phyloP scores from a whole-genome alignment of 2,113 vertebrate genomes.

The Oryzias woworae region DNA sequence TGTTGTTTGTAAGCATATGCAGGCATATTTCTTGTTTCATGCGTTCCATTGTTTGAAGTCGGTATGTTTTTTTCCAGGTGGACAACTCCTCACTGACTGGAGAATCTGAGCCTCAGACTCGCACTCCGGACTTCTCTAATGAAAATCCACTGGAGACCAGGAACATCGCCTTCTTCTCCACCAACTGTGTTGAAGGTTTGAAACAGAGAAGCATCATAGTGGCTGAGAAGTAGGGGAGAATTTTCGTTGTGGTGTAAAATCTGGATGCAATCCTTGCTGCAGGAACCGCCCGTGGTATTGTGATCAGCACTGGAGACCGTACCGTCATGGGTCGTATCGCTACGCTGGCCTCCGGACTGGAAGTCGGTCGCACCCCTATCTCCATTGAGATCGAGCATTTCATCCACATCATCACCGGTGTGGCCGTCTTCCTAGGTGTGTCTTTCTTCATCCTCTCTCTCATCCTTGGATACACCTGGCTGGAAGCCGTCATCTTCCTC shows the following conservation, averaged over 20 bases:
- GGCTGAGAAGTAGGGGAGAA: not conserved
- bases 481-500: slow-evolving; percentile 95
- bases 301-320: slow-evolving; percentile 90
- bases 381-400: slow-evolving; percentile 96
- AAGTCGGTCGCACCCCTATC: slow-evolving; percentile 88
- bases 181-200: slow-evolving; percentile 96
- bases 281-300: slow-evolving; percentile 87
- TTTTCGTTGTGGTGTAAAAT: not conserved
- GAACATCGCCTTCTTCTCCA: slow-evolving; percentile 97
- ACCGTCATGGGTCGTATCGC: slow-evolving; percentile 96
- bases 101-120: slow-evolving; percentile 92
- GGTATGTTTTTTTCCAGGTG: slow-evolving; percentile 73
- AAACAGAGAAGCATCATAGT: not conserved
- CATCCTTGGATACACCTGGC: slow-evolving; percentile 92
- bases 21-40: not conserved
- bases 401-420: slow-evolving; percentile 94
- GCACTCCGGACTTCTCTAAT: slow-evolving; percentile 90
- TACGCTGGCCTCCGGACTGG: slow-evolving; percentile 89
- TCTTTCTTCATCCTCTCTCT: slow-evolving; percentile 95
- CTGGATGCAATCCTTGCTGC: not conserved
- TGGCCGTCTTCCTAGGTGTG: slow-evolving; percentile 93
- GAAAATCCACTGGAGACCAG: slow-evolving; percentile 92
- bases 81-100: slow-evolving; percentile 95
- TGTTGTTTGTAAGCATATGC: not conserved
- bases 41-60: not conserved